These are phyloP conservation scores for Sebastes vulpes DNA, from an alignment of 2,797 vertebrate genomes.

Conservation along the genomic window DNA sequence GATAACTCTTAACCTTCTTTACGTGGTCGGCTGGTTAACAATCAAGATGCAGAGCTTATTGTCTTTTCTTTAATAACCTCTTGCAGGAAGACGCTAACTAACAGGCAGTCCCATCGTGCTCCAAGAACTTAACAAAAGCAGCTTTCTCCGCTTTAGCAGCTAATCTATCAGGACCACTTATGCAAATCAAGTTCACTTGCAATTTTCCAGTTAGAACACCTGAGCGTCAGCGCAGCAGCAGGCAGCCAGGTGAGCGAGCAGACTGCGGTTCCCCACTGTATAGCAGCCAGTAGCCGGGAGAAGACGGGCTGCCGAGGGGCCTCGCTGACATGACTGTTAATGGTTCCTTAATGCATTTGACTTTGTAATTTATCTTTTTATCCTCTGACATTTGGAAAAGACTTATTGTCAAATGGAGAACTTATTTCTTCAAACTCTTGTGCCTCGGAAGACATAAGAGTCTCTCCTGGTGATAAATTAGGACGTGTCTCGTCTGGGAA, in stretches of 20 bases:
- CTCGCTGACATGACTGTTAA: not conserved
- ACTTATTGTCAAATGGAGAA: not conserved
- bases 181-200: conserved; percentile 53
- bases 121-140: conserved; percentile 23
- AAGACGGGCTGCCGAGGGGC: not conserved
- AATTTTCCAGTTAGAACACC: conserved; percentile 60
- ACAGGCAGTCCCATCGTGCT: conserved; percentile 25
- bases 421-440: not conserved
- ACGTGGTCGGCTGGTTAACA: not conserved
- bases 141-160: conserved; percentile 18
- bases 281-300: not conserved
- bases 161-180: conserved; percentile 65
- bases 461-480: not conserved
- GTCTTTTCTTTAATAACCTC: conserved; percentile 9
- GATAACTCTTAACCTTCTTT: not conserved
- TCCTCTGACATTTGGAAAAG: conserved; percentile 22
- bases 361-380: conserved; percentile 5
- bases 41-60: conserved; percentile 10
- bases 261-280: not conserved
- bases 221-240: conserved; percentile 18
- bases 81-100: conserved; percentile 29
- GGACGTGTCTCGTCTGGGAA: not conserved
- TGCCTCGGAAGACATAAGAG: not conserved
- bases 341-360: not conserved
- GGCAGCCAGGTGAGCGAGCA: conserved; percentile 36